These are phyloP conservation scores for Psilopsiagon aurifrons DNA, from an alignment of 2,113 vertebrate genomes.

Conservation along the genomic window DNA sequence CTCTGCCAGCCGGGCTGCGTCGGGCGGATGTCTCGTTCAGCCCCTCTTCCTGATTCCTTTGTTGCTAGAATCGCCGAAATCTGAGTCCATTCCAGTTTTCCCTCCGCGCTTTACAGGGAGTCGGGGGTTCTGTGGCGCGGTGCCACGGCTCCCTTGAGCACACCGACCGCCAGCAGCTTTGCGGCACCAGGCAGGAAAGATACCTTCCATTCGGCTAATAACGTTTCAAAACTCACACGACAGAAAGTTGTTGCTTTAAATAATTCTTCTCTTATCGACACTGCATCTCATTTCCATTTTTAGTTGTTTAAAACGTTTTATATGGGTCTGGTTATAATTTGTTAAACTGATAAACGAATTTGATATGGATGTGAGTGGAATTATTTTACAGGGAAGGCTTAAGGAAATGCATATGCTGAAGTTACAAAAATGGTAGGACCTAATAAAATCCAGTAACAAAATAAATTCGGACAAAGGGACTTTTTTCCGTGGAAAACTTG, in stretches of 20 bases:
- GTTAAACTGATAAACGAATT: neutral
- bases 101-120: slow-evolving; percentile 30
- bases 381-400: neutral
- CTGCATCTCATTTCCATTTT: neutral
- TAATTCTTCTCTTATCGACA: neutral
- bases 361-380: neutral
- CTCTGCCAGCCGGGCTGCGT: neutral
- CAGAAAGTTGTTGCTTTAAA: neutral
- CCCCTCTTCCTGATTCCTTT: slow-evolving; percentile 52
- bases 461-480: neutral
- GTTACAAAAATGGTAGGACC: neutral
- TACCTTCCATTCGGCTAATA: neutral
- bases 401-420: neutral
- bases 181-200: neutral
- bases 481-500: neutral
- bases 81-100: neutral
- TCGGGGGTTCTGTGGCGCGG: slow-evolving; percentile 7
- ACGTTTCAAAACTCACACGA: neutral
- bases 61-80: slow-evolving; percentile 30
- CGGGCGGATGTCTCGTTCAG: slow-evolving; percentile 6
- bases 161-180: neutral
- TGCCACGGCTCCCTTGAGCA: slow-evolving; percentile 21
- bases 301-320: neutral
- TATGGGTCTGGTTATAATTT: slow-evolving; percentile 1
- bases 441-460: slow-evolving; percentile 20